A percentile compares a stretch with the other conserved stretches of the same genome.
Evolutionary conservation across 23 tunicate species (phyloP).

Genomic region (Diplosoma virens): DNA sequence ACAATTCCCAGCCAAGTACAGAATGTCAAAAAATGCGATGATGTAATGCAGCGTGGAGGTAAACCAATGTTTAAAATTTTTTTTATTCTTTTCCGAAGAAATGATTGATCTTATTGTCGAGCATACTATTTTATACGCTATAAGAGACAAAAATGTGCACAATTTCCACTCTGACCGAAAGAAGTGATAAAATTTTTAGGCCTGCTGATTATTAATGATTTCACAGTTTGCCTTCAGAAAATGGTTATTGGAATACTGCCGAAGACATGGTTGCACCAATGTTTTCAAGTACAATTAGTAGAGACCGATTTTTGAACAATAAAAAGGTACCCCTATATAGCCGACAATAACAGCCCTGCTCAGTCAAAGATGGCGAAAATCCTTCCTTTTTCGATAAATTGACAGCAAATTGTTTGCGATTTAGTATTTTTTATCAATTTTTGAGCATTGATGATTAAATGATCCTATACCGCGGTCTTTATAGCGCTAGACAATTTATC

Average conservation of each 20-base stretch:
- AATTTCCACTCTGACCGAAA: neutral
- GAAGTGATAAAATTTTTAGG: constrained; percentile 1
- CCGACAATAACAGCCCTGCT: constrained; percentile 1
- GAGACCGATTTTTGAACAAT: neutral
- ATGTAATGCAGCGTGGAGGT: neutral
- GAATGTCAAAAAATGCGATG: neutral
- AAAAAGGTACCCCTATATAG: neutral
- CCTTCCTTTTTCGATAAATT: neutral
- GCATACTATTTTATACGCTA: neutral
- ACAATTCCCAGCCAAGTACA: too few species aligned
- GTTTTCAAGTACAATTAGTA: neutral
- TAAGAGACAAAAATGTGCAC: neutral
- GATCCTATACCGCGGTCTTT: neutral
- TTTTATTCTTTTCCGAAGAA: neutral
- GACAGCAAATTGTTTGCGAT: too few species aligned
- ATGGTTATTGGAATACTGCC: neutral
- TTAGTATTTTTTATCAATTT: too few species aligned
- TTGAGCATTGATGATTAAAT: too few species aligned
- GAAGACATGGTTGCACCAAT: neutral
- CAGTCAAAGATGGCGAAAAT: neutral
- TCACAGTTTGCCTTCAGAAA: neutral
- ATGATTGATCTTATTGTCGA: neutral
- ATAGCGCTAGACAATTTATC: neutral
- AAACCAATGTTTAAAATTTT: neutral
- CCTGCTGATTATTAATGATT: neutral